These are phyloP conservation scores for Phoenicopterus ruber DNA, from an alignment of 2,113 vertebrate species.

Conservation along the genomic window DNA sequence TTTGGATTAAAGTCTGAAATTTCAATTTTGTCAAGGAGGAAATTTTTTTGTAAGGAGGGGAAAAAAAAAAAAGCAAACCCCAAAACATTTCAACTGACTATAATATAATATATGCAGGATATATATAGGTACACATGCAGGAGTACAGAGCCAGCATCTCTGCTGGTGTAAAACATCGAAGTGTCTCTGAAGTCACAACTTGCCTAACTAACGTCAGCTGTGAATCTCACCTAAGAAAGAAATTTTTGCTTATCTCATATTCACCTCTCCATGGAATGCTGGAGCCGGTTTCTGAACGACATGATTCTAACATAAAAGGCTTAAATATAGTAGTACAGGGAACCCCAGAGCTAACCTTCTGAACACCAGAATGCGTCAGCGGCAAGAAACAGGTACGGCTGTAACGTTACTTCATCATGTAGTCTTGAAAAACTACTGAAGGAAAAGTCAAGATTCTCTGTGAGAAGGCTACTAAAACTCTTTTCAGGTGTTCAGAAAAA, in stretches of 20 bases:
- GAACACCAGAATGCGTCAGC: background rate
- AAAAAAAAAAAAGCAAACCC: background rate
- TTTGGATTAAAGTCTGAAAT: conserved; percentile 27
- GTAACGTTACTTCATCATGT: background rate
- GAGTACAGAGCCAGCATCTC: conserved; percentile 50
- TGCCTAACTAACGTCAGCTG: conserved; percentile 47
- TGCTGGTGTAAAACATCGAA: background rate
- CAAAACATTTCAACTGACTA: background rate
- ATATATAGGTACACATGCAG: conserved; percentile 64
- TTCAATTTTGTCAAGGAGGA: conserved; percentile 15
- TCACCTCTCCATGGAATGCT: conserved; percentile 9
- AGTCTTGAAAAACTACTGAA: background rate
- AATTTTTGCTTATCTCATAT: conserved; percentile 2
- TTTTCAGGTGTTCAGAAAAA: background rate
- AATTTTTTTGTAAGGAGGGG: background rate
- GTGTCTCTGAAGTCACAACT: conserved; percentile 46
- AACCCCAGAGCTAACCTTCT: background rate
- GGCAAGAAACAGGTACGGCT: background rate
- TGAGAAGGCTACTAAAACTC: background rate
- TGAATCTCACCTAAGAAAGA: conserved; percentile 12
- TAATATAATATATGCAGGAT: conserved; percentile 58
- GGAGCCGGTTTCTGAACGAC: background rate
- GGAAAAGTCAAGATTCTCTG: background rate
- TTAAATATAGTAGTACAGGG: background rate
- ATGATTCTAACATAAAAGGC: background rate